phyloP scores from a whole-genome alignment of 2,888 invertebrate species.

The Ectropis crepuscularia region DNA sequence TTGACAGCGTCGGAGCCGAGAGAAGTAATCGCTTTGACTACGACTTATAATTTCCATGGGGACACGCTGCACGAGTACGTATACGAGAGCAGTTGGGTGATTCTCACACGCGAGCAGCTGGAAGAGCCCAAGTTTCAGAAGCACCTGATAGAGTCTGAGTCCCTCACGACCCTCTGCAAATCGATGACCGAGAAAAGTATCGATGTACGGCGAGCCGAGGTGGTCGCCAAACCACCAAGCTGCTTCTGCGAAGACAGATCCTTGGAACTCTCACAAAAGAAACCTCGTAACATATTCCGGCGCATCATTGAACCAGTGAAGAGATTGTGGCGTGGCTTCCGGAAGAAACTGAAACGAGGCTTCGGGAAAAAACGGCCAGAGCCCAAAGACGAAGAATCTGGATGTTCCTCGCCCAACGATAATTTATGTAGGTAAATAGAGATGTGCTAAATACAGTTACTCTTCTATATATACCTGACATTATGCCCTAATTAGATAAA shows the following conservation, averaged over 20 bases:
- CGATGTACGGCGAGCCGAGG: conserved; percentile 50
- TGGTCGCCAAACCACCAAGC: conserved; percentile 63
- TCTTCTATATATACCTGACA: conserved; percentile 31
- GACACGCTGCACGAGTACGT: conserved; percentile 67
- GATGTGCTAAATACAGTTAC: conserved; percentile 40
- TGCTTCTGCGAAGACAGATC: conserved; percentile 66
- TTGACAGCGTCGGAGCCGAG: conserved; percentile 42
- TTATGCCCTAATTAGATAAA: conserved; percentile 32
- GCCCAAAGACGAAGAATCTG: conserved; percentile 42
- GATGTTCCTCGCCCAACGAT: conserved; percentile 49
- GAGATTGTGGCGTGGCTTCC: conserved; percentile 47
- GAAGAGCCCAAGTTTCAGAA: conserved; percentile 69
- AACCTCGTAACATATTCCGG: conserved; percentile 47
- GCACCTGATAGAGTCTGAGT: conserved; percentile 57
- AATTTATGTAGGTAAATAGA: conserved; percentile 73
- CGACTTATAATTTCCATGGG: conserved; percentile 68
- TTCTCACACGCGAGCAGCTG: conserved; percentile 64
- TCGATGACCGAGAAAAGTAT: conserved; percentile 54
- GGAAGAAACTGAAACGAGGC: conserved; percentile 52
- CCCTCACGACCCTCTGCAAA: conserved; percentile 62
- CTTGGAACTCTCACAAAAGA: conserved; percentile 46
- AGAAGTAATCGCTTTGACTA: conserved; percentile 71
- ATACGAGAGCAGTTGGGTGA: conserved; percentile 74
- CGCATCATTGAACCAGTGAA: conserved; percentile 45
- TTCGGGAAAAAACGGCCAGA: conserved; percentile 36